These are phyloP conservation scores for Callipepla californica DNA, from an alignment of 2,113 vertebrate genomes.

Conservation along the genomic window DNA sequence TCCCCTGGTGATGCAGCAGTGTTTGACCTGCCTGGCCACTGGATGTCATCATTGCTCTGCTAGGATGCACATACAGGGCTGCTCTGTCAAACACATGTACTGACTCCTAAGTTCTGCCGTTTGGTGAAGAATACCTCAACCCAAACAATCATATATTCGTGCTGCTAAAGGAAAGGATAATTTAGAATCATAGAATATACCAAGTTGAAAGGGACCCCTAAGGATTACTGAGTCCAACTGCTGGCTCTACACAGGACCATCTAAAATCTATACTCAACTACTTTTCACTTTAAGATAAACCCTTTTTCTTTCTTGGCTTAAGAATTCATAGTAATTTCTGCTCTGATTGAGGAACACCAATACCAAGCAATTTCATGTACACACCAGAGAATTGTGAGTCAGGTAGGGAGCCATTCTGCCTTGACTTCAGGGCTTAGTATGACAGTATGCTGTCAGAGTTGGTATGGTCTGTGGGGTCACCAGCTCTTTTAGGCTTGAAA, in stretches of 20 bases:
- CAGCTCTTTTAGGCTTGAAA: neutral
- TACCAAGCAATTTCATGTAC: neutral
- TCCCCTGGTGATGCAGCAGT: neutral
- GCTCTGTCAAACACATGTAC: neutral
- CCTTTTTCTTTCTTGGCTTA: neutral
- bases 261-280: too few relatives aligned
- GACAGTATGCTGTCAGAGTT: neutral
- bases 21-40: conserved; percentile 54
- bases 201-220: neutral
- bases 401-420: neutral
- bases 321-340: neutral
- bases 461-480: neutral
- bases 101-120: neutral
- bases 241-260: too few relatives aligned
- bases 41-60: conserved; percentile 55
- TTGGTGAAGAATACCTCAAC: neutral
- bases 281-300: neutral
- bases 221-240: neutral
- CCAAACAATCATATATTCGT: neutral
- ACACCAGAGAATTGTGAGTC: neutral
- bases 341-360: neutral
- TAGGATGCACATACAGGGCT: neutral
- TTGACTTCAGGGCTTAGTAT: rapidly evolving
- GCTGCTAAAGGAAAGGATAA: neutral
- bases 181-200: neutral